A percentile compares a stretch with the other conserved stretches of the same genome.
Conservation (phyloP, 1,140 invertebrate genomes). For the Asbolus verrucosus region DNA sequence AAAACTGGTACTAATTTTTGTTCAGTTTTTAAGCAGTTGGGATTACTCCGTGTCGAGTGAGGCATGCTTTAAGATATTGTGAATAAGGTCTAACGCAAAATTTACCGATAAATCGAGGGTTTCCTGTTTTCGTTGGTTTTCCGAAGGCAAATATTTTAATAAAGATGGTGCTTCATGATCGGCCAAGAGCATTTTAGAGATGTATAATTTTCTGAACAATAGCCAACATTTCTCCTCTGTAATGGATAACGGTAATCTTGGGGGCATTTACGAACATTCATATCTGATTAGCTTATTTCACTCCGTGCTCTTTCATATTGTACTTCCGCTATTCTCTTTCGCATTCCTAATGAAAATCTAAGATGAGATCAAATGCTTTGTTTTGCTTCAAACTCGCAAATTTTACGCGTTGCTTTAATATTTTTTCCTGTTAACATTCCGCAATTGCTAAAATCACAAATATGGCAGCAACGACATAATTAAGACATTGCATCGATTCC, state of each 20-base stretch:
- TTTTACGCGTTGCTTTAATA: neutral
- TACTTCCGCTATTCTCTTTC: conserved; percentile 41
- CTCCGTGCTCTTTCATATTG: conserved; percentile 44
- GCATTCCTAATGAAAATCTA: conserved; percentile 44
- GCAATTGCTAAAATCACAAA: too few relatives aligned
- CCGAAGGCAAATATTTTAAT: conserved; percentile 30
- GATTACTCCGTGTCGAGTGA: too few relatives aligned
- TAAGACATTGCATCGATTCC: too few relatives aligned
- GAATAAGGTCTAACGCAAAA: too few relatives aligned
- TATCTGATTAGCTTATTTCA: conserved; percentile 50
- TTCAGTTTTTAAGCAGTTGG: too few relatives aligned
- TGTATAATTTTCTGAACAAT: conserved; percentile 43
- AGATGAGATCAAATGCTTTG: conserved; percentile 45
- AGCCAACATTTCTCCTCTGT: conserved; percentile 35
- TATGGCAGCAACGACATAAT: too few relatives aligned
- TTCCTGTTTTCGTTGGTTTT: conserved; percentile 15
- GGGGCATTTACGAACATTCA: conserved; percentile 49
- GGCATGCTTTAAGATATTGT: too few relatives aligned
- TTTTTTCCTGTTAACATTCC: too few relatives aligned
- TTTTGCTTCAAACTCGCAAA: conserved; percentile 25
- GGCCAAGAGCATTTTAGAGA: conserved; percentile 21
- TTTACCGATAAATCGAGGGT: too few relatives aligned
- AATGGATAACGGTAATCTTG: conserved; percentile 50
- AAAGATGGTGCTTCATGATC: conserved; percentile 19
- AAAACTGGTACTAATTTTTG: too few relatives aligned